Base-by-base conservation (phyloP, 2,888 invertebrate species). In the Drosophila dives region DNA sequence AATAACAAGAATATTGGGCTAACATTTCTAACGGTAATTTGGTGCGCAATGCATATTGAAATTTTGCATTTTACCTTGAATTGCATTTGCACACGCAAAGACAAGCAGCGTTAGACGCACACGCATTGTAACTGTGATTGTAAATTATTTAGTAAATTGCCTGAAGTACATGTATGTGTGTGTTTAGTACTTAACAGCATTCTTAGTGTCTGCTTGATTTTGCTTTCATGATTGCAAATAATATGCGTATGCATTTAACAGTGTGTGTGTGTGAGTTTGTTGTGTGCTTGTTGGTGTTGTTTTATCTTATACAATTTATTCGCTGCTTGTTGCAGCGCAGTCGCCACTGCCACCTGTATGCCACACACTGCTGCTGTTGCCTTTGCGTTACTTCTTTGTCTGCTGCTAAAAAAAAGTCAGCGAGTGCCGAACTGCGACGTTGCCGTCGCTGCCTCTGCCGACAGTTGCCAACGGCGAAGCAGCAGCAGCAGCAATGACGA, bases 11-110 rank as follows among this genome's bases (percentile, higher is more conserved):
- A 78, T 75, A 80, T 75, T 65, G 74, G 74, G 75, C 78, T 81
- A 72, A 61, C 67, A 75, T 64, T 65, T 79, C 82, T 75, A 80
- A 79, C 75, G 79, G 79, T 75, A 81, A 75, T 53, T 77, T 72
- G 59, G 59, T 72, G 72, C 65, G 58, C 64, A 26, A 17, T 73
- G 58, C 49, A 78, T 81, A 76, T 83, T 83, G 72, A 69, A 77
- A 60, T 60, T 65, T 72, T 66, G 65, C 55, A 72, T 60, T 72
- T 54, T 54, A 79, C 83, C 75, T 72, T 80, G 76, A 67, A 72
- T 55, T 26, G 26, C 71, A 75, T 48, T 76, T 58, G 56, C 49
- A 64, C 48, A 63, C 49, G 33, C 20, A 66, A 29, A 53, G 45
- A 23, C 17, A 8, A 23, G 8, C n/a, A 49, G 26, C 56, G 32